phyloP scores from a whole-genome alignment of 2,113 vertebrate species.

The Ifrita kowaldi region DNA sequence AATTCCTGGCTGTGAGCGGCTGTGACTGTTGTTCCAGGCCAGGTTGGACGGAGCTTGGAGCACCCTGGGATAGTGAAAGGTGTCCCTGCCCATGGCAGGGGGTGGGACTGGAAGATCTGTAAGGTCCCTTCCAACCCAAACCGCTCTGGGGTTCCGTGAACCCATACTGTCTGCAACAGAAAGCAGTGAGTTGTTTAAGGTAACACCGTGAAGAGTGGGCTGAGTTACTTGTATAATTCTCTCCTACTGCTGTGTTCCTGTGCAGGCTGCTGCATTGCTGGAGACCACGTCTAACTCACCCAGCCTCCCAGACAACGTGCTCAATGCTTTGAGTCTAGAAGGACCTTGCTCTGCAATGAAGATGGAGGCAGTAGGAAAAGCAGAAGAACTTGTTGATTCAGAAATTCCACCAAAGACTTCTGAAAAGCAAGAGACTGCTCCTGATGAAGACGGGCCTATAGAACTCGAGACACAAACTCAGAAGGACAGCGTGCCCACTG shows the following conservation, averaged over 20 bases:
- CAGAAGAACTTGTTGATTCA: slow-evolving; percentile 83
- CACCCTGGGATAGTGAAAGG: fast-evolving
- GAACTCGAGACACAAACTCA: slow-evolving; percentile 76
- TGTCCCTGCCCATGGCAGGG: neutral
- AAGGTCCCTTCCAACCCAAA: neutral
- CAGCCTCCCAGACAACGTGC: slow-evolving; percentile 40
- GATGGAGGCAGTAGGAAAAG: slow-evolving; percentile 93
- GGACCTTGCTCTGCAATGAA: slow-evolving; percentile 84
- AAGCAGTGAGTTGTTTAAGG: neutral
- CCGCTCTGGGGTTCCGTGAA: neutral
- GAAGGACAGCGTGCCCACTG: slow-evolving; percentile 74
- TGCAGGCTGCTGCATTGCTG: slow-evolving; percentile 63
- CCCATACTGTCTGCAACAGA: fast-evolving
- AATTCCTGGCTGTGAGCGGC: fast-evolving
- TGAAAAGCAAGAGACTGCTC: slow-evolving; percentile 70
- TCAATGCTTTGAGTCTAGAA: slow-evolving; percentile 75
- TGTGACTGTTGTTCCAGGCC: neutral
- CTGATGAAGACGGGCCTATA: slow-evolving; percentile 77
- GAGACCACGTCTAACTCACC: slow-evolving; percentile 20
- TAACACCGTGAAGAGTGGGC: neutral
- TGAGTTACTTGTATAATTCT: neutral
- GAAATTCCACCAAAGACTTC: slow-evolving; percentile 81
- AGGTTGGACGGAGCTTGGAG: fast-evolving
- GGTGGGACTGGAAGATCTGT: fast-evolving
- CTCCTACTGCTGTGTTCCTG: slow-evolving; percentile 26